Base-by-base conservation (phyloP, 1,140 invertebrate species). In the Cataglyphis hispanica region DNA sequence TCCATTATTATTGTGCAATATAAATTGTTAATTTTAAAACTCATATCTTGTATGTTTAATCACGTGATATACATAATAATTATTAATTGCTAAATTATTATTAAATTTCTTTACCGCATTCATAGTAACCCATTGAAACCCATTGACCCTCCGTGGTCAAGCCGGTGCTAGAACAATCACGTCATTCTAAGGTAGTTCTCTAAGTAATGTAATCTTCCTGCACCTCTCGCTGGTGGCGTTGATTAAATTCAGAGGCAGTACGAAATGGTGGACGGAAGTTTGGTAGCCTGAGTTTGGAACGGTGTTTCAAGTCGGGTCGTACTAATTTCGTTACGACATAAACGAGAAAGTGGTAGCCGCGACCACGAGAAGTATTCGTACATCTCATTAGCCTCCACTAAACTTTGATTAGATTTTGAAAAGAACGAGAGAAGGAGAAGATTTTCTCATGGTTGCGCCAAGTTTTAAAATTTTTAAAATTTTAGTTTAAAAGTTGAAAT, bases 201-300 rank as follows among this genome's bases (percentile, higher is more conserved):
- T n/a, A 91, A 91, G 90, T 91, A 92, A 92, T 90, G 89, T 91
- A 92, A 92, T 89, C 85, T 81, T 56, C 16, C 37, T 25, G 56
- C n/a, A 64, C 63, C 19, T 75, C 53, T 75, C 53, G 53, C 50
- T 75, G 60, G 40, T 63, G 46, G 83, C 74, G 78, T 89, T 91
- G 87, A 91, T 91, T 91, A 91, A 91, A 91, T 91, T 91, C 87
- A 81, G 64, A 67, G 58, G 40, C 43, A 58, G 83, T 43, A 34
- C 60, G 64, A 75, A 91, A 87, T 46, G 83, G 80, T 69, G 74
- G 64, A 85, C 58, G 53, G 74, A 89, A 91, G 72, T 90, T 91
- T n/a, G 43, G 74, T n/a, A 63, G 78, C 22, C 86, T 34, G 43
- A 84, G 63, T 89, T 87, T 89, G 85, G 25, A 70, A 25, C 69